Evolutionary conservation across 2,888 invertebrate species (phyloP), one percentile per base, ranked within the genome.

Genomic region (Germaria angustata): DNA sequence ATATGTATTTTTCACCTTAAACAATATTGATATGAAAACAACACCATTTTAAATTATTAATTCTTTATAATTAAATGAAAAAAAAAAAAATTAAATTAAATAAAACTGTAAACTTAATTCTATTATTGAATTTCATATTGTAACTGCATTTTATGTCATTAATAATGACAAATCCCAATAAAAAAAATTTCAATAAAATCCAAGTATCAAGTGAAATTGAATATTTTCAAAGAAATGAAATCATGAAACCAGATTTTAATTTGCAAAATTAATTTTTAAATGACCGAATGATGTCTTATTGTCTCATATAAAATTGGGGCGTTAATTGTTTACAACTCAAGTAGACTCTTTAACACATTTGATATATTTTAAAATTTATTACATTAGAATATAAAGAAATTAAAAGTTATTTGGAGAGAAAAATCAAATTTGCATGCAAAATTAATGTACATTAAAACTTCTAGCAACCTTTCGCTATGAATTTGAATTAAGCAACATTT

Each of bases 51-150:
- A n/a, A 8, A 32, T 49, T 63, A 1, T 11, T n/a, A n/a, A n/a
- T n/a, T n/a, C n/a, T n/a, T n/a, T n/a, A n/a, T n/a, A n/a, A n/a
- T n/a, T n/a, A n/a, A n/a, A n/a, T n/a, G n/a, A n/a, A n/a, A n/a
- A n/a, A n/a, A n/a, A n/a, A n/a, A n/a, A n/a, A n/a, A n/a, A n/a
- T n/a, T n/a, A n/a, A n/a, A n/a, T n/a, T n/a, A n/a, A n/a, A n/a
- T n/a, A n/a, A n/a, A n/a, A n/a, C n/a, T n/a, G n/a, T n/a, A n/a
- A n/a, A n/a, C n/a, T n/a, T n/a, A n/a, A n/a, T n/a, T 55, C 2
- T 57, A 46, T 44, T 78, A 65, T 65, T 72, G 57, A 59, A 59
- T 79, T 39, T 32, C 24, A 15, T 79, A 41, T 66, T 66, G 51
- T 49, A 49, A 65, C 13, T 22, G 9, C 4, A 13, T 36, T 46